Base-by-base conservation (phyloP, 2,888 invertebrate species). In the Protophormia terraenovae region DNA sequence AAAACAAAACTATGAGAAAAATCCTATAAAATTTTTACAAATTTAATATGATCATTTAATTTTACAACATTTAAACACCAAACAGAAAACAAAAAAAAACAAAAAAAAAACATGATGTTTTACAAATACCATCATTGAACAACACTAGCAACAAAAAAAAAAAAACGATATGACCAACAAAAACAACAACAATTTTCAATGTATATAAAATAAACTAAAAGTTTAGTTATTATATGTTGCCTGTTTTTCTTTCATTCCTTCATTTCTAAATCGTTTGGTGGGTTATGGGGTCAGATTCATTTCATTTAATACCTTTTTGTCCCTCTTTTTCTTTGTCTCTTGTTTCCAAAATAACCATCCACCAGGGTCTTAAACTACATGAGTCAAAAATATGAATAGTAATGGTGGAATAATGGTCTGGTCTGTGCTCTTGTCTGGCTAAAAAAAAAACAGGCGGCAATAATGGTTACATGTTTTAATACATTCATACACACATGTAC, bases 261-360 rank as follows among this genome's bases (percentile, higher is more conserved):
- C 10, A 10, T 19, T 24, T 35, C 27, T 62, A 32, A 60, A 66
- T 64, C n/a, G 85, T 79, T 85, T 85, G 85, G 64, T 85, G 85
- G 85, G 78, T 85, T 85, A 85, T 82, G 85, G 73, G 85, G 85
- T 85, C 82, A 85, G 75, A 82, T 85, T 75, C 85, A 82, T 82
- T 85, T 82, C 45, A 75, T 82, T 82, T 82, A 78, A 85, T 82
- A 78, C 78, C 58, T 66, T 77, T 83, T 76, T 45, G 47, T 35
- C 45, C 53, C 14, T 53, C 4, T n/a, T n/a, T n/a, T n/a, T n/a
- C n/a, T n/a, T n/a, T n/a, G n/a, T 29, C 58, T 41, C 60, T 35
- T 66, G 38, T 19, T n/a, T 22, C 41, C 41, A n/a, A 10, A 12
- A 41, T 3, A 32, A 76, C 19, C 41, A 41, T 47, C 66, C 58